Evolutionary conservation across 2,888 invertebrate species (phyloP), one percentile per base, ranked within the genome.

Genomic region (Thysanoteuthis rhombus): DNA sequence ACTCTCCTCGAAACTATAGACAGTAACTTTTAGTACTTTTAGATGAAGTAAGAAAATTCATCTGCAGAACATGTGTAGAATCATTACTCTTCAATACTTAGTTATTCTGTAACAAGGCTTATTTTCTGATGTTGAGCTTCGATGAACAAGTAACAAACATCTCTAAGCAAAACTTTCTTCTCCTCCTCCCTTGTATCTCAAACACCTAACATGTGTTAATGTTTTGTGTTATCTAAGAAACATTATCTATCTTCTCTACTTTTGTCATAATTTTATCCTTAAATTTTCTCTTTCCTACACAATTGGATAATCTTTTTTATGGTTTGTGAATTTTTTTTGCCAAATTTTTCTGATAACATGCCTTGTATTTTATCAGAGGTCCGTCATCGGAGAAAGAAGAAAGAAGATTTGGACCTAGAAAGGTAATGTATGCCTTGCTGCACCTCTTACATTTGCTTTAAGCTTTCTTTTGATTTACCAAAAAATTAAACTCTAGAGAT

Each of bases 331-430:
- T 75, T 75, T 75, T 36, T 36, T 75, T 75, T n/a, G 1, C n/a
- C 16, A 36, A 75, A n/a, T 42, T 58, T 16, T n/a, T 36, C 12
- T 75, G 36, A 75, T 36, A n/a, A 16, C 12, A 10, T n/a, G n/a
- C 25, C n/a, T 75, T 75, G n/a, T 94, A 52, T 93, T 42, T 93
- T 92, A 93, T 36, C 94, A 95, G 96, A 95, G 91, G 95, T 95
- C 58, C 94, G 95, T 94, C 96, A 96, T 95, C 95, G 96, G 93
- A 95, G 96, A 94, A 95, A 95, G 94, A 95, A 95, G 92, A 95
- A 95, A 94, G 96, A 96, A 12, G 45, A 1, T 40, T 32, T 92
- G 45, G 42, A 92, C 32, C 32, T 28, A 28, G 42, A 42, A 92
- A 92, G 42, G 92, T 92, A 92, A 92, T 90, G 32, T 39, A 52